These are phyloP conservation scores for Thalassoma bifasciatum DNA, from an alignment of 2,113 vertebrate genomes.

Conservation along the genomic window DNA sequence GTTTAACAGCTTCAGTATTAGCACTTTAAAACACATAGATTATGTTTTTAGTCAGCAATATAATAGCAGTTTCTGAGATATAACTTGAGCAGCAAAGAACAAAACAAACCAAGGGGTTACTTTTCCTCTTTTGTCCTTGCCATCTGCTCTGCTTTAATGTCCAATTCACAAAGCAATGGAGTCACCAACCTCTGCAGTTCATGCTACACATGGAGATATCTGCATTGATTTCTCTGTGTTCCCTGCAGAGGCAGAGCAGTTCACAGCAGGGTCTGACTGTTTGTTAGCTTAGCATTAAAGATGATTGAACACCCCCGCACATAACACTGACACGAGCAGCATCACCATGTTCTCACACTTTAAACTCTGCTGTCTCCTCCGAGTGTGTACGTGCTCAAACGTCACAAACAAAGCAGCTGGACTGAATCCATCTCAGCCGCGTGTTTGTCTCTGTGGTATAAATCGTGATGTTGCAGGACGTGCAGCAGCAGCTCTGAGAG, in stretches of 20 bases:
- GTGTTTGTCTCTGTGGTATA: constrained; percentile 6
- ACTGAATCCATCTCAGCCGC: constrained; percentile 32
- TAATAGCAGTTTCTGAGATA: no score
- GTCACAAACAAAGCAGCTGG: constrained; percentile 1
- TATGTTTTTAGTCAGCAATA: no score
- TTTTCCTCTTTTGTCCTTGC: no score
- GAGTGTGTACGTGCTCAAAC: no score
- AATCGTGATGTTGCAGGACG: background rate
- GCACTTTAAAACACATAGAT: no score
- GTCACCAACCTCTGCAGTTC: background rate
- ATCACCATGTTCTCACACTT: background rate
- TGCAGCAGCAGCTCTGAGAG: constrained; percentile 8
- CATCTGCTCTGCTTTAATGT: no score
- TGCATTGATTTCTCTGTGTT: background rate
- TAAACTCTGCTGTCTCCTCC: background rate
- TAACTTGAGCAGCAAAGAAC: no score
- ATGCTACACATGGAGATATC: background rate
- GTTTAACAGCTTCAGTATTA: no score
- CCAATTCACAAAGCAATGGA: no score
- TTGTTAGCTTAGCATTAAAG: constrained; percentile 1
- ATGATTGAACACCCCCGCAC: background rate
- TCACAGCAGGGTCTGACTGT: background rate
- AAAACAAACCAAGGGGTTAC: no score
- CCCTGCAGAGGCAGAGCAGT: background rate
- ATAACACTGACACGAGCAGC: background rate